Evolutionary conservation across 2,113 vertebrate genomes (phyloP).

Genomic region (Phylloscopus trochiloides): DNA sequence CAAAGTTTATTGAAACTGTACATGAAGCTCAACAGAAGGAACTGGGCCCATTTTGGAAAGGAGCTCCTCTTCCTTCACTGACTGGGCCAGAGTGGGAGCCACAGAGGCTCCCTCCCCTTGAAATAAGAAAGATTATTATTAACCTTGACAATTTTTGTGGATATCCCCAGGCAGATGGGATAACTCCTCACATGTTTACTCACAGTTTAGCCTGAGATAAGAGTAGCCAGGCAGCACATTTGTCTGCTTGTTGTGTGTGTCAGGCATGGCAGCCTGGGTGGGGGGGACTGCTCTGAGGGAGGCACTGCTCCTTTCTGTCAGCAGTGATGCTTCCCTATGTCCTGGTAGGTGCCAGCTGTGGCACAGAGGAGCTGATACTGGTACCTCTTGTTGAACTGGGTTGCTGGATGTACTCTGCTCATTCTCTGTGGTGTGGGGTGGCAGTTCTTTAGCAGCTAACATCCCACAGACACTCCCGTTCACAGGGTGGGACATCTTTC

Average conservation of each 20-base stretch:
- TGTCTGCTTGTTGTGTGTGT: neutral
- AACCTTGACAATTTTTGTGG: neutral
- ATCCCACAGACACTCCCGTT: fast-evolving
- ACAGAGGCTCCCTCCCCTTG: neutral
- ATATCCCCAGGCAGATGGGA: neutral
- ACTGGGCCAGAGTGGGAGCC: neutral
- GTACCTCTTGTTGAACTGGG: neutral
- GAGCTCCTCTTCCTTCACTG: neutral
- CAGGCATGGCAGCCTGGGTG: neutral
- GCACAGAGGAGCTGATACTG: neutral
- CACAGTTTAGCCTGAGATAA: neutral
- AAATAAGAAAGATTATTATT: neutral
- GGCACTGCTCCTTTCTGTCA: fast-evolving
- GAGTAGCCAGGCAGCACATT: neutral
- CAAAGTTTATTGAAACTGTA: neutral
- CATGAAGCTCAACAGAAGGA: neutral
- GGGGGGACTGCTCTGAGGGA: fast-evolving
- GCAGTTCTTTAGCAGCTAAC: neutral
- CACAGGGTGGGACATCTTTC: neutral
- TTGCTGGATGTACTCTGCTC: neutral
- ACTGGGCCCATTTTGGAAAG: neutral
- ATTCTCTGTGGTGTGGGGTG: fast-evolving
- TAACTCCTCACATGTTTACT: neutral
- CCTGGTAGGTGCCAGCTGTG: neutral
- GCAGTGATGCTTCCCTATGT: neutral